phyloP scores from a whole-genome alignment of 2,797 vertebrate genomes.

The Spea hammondii region DNA sequence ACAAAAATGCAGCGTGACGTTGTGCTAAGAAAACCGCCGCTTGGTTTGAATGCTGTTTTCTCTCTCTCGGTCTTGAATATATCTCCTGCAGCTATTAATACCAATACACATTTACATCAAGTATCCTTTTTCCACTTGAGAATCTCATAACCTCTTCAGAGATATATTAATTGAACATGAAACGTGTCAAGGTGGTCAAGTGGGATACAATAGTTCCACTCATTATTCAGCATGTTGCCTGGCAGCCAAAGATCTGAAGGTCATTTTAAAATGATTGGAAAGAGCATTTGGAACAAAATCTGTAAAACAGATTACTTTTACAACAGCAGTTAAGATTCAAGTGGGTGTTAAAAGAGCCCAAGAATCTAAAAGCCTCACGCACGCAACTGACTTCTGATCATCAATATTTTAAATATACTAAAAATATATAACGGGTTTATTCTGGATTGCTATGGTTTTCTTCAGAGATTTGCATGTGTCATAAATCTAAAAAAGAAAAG shows the following conservation, averaged over 20 bases:
- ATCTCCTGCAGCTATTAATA: too few relatives aligned
- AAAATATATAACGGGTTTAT: background rate
- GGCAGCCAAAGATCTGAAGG: conserved; percentile 36
- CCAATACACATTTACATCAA: background rate
- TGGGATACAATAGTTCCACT: conserved; percentile 29
- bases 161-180: conserved; percentile 39
- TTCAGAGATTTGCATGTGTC: background rate
- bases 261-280: conserved; percentile 28
- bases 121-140: conserved; percentile 1
- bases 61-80: too few relatives aligned
- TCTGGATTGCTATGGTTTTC: conserved; percentile 1
- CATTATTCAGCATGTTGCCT: conserved; percentile 20
- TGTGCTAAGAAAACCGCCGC: too few relatives aligned
- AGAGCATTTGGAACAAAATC: conserved; percentile 4
- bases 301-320: conserved; percentile 10
- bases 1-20: too few relatives aligned
- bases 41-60: too few relatives aligned
- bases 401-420: background rate
- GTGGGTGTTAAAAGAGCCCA: conserved; percentile 10
- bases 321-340: conserved; percentile 1
- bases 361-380: background rate
- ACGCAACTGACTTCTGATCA: conserved; percentile 2
- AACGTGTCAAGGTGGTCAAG: conserved; percentile 23
- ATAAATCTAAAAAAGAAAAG: background rate
- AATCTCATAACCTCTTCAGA: conserved; percentile 23